These are phyloP conservation scores for Vannuccia rotundouncinata DNA, from an alignment of 2,888 invertebrate species.

Conservation along the genomic window DNA sequence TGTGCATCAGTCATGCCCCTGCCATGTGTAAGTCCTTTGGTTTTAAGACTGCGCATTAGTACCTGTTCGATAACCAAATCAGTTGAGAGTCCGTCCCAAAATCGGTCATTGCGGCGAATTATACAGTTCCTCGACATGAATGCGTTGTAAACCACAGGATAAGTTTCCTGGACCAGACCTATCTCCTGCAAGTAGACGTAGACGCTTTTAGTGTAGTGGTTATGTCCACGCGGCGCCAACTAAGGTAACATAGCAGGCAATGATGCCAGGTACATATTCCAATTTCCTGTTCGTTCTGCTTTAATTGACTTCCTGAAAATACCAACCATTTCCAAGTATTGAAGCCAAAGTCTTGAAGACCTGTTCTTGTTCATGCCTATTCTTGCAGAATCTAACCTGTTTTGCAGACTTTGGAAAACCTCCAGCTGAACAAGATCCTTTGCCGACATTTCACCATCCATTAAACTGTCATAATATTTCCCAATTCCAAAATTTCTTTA, in stretches of 20 bases:
- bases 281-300: not conserved
- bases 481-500: too few relatives aligned
- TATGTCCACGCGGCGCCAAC: not conserved
- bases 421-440: not conserved
- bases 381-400: too few relatives aligned
- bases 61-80: not conserved
- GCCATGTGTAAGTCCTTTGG: not conserved
- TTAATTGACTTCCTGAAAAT: not conserved
- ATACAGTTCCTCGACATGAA: too few relatives aligned
- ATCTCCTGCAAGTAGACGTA: not conserved
- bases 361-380: not conserved
- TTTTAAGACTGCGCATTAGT: not conserved
- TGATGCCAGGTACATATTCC: not conserved
- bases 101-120: too few relatives aligned
- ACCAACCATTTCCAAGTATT: not conserved
- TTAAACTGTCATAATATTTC: not conserved
- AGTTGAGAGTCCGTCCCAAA: too few relatives aligned
- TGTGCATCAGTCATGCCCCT: not conserved
- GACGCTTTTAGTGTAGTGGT: not conserved
- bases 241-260: not conserved
- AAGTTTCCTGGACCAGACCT: not conserved
- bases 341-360: not conserved
- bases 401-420: not conserved
- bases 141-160: not conserved
- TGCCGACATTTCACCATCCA: not conserved